Conservation (phyloP, 2,113 vertebrate genomes). For the Nothocercus julius region DNA sequence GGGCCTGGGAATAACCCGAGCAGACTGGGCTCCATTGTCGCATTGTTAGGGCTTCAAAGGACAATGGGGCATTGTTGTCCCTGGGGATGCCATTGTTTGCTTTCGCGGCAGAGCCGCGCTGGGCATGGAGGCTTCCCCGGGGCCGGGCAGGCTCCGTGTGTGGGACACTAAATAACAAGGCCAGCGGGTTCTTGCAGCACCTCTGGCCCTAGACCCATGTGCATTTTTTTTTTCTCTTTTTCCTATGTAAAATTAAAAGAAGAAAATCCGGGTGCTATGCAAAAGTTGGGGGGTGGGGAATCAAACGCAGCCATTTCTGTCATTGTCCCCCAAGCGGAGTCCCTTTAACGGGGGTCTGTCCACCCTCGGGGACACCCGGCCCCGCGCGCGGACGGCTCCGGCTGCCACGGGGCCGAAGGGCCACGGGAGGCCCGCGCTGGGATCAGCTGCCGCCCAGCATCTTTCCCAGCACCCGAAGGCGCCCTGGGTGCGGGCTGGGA, state of each 20-base stretch:
- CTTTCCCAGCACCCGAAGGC: background rate
- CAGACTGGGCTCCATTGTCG: slow-evolving; percentile 35
- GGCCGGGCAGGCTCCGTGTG: slow-evolving; percentile 57
- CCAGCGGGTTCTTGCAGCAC: background rate
- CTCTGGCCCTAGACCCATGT: background rate
- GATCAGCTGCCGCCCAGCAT: background rate
- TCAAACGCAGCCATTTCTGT: background rate
- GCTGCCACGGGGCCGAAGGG: background rate
- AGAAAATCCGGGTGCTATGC: background rate
- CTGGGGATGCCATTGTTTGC: slow-evolving; percentile 67
- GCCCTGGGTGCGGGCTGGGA: background rate
- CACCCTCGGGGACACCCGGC: background rate
- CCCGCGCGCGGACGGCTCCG: background rate
- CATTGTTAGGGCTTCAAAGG: slow-evolving; percentile 65
- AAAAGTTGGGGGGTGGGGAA: background rate
- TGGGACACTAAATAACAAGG: background rate
- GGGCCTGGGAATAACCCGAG: slow-evolving; percentile 35
- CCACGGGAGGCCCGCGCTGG: background rate
- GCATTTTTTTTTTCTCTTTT: background rate
- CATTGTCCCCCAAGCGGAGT: too few species aligned
- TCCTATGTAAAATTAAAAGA: background rate
- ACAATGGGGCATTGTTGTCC: slow-evolving; percentile 70
- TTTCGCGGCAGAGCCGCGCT: slow-evolving; percentile 12
- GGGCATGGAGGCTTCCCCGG: slow-evolving; percentile 45
- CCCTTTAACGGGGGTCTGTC: fast-evolving